These are phyloP conservation scores for Poicephalus gulielmi DNA, from an alignment of 2,113 vertebrate species.

Conservation along the genomic window DNA sequence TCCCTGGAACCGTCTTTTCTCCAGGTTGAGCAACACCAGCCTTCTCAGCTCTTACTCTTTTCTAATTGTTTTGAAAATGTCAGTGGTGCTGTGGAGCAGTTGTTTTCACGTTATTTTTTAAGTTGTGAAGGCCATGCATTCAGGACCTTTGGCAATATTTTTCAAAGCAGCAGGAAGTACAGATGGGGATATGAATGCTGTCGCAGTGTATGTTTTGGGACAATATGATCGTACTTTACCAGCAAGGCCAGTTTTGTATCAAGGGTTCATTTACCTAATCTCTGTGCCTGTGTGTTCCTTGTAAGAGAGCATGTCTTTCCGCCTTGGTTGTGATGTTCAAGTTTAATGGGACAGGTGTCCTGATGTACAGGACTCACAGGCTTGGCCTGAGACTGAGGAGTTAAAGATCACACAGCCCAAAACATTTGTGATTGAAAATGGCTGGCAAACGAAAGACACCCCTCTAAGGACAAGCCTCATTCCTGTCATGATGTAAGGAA, in stretches of 20 bases:
- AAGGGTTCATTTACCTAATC: neutral
- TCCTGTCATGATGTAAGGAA: accelerated
- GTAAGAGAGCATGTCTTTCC: neutral
- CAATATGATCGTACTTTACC: neutral
- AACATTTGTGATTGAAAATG: neutral
- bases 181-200: neutral
- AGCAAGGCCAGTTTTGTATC: neutral
- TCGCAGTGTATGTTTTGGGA: accelerated
- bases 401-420: neutral
- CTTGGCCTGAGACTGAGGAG: neutral
- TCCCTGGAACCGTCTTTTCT: neutral
- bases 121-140: neutral
- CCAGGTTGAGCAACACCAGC: neutral
- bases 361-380: neutral
- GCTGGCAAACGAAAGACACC: neutral
- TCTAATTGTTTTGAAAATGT: neutral
- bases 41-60: neutral
- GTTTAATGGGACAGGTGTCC: neutral
- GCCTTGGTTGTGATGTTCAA: neutral
- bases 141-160: neutral
- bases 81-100: neutral
- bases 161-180: neutral
- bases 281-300: neutral
- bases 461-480: neutral
- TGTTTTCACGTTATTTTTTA: neutral